Percentiles rank a stretch among this genome's conserved stretches.
Evolutionary conservation across 92 coral and sea anemone species (phyloP).

Genomic region (Diadumene lineata): DNA sequence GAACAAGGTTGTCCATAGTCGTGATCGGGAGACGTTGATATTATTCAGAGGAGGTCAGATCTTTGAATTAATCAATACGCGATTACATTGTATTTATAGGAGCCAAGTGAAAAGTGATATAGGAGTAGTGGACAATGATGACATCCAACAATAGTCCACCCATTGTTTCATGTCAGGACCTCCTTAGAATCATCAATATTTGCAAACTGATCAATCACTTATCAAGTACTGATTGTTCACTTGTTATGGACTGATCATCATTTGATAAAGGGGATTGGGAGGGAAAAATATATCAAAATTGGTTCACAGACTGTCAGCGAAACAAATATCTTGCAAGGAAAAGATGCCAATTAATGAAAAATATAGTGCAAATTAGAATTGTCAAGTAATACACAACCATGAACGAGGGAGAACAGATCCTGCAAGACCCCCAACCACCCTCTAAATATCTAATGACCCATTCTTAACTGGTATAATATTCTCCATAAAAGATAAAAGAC

Average conservation of each 20-base stretch:
- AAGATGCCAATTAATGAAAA: too few species aligned
- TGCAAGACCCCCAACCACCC: too few species aligned
- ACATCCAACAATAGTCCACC: not conserved
- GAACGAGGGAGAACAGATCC: too few species aligned
- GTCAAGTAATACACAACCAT: too few species aligned
- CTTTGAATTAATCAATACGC: not conserved
- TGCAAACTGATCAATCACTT: not conserved
- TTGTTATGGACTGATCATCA: too few species aligned
- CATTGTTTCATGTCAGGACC: conserved; percentile 5
- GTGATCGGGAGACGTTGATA: conserved; percentile 4
- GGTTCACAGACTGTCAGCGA: too few species aligned
- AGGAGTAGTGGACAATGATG: not conserved
- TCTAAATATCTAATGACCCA: too few species aligned
- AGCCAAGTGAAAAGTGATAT: conserved; percentile 2
- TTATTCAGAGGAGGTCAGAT: not conserved
- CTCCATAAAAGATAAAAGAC: not conserved
- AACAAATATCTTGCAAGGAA: too few species aligned
- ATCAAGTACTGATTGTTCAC: not conserved
- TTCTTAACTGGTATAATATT: not conserved
- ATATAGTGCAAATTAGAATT: too few species aligned
- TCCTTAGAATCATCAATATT: not conserved
- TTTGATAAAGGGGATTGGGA: too few species aligned
- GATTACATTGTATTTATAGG: not conserved
- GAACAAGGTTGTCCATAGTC: conserved; percentile 5
- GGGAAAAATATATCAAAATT: too few species aligned